Conservation (phyloP, 2,797 vertebrate species). For the Petrocephalus schoutedeni region DNA sequence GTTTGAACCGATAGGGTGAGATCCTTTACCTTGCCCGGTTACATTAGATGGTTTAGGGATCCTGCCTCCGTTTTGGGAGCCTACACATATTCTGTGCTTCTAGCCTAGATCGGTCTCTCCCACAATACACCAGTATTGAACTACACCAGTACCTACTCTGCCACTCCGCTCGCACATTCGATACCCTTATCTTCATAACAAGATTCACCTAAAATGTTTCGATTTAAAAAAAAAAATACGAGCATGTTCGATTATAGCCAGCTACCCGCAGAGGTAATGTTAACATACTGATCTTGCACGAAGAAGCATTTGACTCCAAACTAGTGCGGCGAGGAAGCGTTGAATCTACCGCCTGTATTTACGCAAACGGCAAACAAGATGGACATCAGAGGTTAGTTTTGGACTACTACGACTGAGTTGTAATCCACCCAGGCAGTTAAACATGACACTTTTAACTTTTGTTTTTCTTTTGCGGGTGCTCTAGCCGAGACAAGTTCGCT, state of each 20-base stretch:
- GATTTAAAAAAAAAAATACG: neutral
- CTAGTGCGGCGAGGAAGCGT: slow-evolving; percentile 18
- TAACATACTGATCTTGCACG: neutral
- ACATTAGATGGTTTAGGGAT: slow-evolving; percentile 81
- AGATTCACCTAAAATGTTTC: neutral
- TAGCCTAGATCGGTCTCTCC: slow-evolving; percentile 83
- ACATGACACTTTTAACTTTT: slow-evolving; percentile 19
- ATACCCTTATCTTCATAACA: slow-evolving; percentile 29
- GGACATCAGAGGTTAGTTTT: slow-evolving; percentile 54
- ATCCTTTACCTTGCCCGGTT: slow-evolving; percentile 72
- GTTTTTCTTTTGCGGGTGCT: neutral
- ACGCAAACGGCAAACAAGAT: slow-evolving; percentile 61
- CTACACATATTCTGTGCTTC: slow-evolving; percentile 89
- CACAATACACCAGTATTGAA: slow-evolving; percentile 94
- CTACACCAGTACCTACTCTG: slow-evolving; percentile 71
- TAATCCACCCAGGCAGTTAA: slow-evolving; percentile 16
- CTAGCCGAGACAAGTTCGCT: neutral
- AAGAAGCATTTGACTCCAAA: neutral
- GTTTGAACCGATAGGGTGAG: slow-evolving; percentile 66
- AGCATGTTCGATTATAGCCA: neutral
- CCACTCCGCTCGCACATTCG: slow-evolving; percentile 66
- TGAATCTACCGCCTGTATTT: slow-evolving; percentile 62
- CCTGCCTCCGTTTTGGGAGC: slow-evolving; percentile 84
- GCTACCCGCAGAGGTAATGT: neutral
- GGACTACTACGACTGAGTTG: slow-evolving; percentile 31